Percentiles rank a stretch among this genome's conserved stretches.
These are phyloP conservation scores for Ochropacha duplaris DNA, from an alignment of 2,888 invertebrate genomes.

Conservation along the genomic window DNA sequence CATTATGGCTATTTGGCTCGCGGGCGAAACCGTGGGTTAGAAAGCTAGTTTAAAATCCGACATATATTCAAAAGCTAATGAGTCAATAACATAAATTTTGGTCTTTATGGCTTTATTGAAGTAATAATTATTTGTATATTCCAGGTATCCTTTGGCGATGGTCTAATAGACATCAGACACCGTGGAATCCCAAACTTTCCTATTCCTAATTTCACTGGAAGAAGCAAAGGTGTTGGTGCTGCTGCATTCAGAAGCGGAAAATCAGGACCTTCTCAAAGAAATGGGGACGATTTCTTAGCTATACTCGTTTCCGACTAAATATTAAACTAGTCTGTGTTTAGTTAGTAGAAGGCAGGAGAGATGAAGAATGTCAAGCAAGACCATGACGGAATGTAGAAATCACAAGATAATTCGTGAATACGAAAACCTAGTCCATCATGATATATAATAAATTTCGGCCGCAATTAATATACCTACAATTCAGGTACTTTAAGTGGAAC, in stretches of 20 bases:
- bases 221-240: constrained; percentile 58
- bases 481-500: background rate
- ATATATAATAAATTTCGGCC: background rate
- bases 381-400: background rate
- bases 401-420: background rate
- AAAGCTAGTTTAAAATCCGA: too few species aligned
- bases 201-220: constrained; percentile 54
- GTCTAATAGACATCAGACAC: constrained; percentile 63
- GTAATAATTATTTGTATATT: constrained; percentile 22
- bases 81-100: too few species aligned
- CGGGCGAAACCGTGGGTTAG: too few species aligned
- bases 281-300: constrained; percentile 59
- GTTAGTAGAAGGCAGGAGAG: background rate
- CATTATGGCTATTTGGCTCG: too few species aligned
- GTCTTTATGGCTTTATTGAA: background rate
- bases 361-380: background rate
- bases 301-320: constrained; percentile 61
- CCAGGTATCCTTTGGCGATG: constrained; percentile 65
- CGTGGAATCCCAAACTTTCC: constrained; percentile 69
- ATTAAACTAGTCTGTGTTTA: background rate
- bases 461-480: background rate
- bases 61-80: too few species aligned
- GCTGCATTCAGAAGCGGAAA: constrained; percentile 57
- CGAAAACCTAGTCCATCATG: background rate
- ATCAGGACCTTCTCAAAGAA: constrained; percentile 32